A percentile compares a stretch with the other conserved stretches of the same genome.
Conservation (phyloP, 2,797 vertebrate species). For the Gastrophryne carolinensis region DNA sequence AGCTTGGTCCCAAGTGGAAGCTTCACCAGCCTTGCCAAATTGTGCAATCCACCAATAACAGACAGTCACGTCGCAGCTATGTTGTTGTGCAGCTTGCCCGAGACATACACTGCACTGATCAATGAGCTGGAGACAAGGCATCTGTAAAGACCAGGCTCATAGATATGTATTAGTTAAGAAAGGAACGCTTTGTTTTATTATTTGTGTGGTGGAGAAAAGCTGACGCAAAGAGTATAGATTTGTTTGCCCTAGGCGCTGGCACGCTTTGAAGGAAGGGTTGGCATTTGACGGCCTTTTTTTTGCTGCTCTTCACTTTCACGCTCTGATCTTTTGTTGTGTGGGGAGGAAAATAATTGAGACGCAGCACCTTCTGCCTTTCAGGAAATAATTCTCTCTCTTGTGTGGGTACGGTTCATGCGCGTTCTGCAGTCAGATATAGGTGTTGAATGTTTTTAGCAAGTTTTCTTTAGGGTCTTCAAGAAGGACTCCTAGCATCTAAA, state of each 20-base stretch:
- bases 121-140: no score
- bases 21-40: no score
- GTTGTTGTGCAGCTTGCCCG: no score
- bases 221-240: conserved; percentile 58
- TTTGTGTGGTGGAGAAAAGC: conserved; percentile 47
- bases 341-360: conserved; percentile 61
- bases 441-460: no score
- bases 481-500: no score
- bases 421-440: not conserved
- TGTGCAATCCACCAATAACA: no score
- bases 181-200: conserved; percentile 35
- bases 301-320: conserved; percentile 59
- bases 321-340: conserved; percentile 62
- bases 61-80: no score
- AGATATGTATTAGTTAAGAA: no score
- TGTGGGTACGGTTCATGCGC: not conserved
- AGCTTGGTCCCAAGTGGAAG: no score
- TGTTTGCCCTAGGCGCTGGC: conserved; percentile 63
- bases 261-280: conserved; percentile 66
- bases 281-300: conserved; percentile 64
- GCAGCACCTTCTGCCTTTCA: conserved; percentile 49
- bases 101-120: no score
- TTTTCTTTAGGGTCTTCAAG: no score
- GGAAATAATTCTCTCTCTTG: conserved; percentile 46
- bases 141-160: no score